A percentile compares a stretch with the other conserved stretches of the same genome.
These are phyloP conservation scores for Bos indicus DNA, from an alignment of 2,113 vertebrate genomes.

Conservation along the genomic window DNA sequence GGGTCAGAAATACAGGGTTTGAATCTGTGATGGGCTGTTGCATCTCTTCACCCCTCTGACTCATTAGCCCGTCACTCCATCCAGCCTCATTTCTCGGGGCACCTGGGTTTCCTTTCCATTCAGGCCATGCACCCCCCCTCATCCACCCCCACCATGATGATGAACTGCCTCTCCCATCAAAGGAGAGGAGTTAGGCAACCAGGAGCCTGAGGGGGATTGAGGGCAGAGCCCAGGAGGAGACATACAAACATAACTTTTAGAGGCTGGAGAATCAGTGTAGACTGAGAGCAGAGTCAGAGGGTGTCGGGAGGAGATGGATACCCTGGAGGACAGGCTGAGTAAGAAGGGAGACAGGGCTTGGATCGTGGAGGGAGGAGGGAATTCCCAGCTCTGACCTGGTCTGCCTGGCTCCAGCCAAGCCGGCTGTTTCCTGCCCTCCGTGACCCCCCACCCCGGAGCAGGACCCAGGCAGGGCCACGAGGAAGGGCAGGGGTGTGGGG, in stretches of 20 bases:
- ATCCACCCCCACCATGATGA: neutral
- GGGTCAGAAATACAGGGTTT: neutral
- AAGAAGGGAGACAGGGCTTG: neutral
- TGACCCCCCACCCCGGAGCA: conserved; percentile 64
- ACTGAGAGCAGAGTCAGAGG: neutral
- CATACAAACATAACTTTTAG: neutral
- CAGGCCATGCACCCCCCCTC: neutral
- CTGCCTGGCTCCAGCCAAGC: conserved; percentile 60
- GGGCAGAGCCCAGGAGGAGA: neutral
- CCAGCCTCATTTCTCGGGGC: neutral
- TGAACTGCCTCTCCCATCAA: neutral
- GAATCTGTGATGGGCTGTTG: neutral
- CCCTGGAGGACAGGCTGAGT: neutral
- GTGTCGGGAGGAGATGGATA: neutral
- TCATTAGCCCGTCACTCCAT: neutral
- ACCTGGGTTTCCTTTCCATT: neutral
- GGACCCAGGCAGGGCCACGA: conserved; percentile 53
- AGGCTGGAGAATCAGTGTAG: neutral
- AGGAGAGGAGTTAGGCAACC: neutral
- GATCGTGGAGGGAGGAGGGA: conserved; percentile 67
- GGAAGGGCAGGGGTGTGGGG: conserved; percentile 61
- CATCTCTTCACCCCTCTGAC: neutral
- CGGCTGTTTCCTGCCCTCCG: conserved; percentile 69
- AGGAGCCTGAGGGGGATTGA: neutral
- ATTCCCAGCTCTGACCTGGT: conserved; percentile 46